Evolutionary conservation across 2,113 vertebrate genomes (phyloP).

Genomic region (Tamias sibiricus): DNA sequence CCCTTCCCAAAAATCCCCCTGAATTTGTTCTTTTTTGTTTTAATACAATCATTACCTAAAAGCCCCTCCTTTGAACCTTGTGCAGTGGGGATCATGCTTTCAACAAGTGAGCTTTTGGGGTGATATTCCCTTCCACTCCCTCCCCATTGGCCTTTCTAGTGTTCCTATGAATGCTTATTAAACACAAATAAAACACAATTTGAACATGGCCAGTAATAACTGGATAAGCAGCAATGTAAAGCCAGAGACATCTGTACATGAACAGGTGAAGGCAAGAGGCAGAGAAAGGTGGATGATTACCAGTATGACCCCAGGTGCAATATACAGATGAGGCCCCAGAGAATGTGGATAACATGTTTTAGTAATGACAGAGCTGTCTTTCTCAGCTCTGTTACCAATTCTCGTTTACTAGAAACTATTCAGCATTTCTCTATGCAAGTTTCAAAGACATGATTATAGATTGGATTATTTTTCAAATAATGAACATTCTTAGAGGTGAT

Average conservation of each 20-base stretch:
- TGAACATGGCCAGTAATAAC: background rate
- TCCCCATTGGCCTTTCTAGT: too few species aligned
- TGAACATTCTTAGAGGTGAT: background rate
- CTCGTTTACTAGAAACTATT: background rate
- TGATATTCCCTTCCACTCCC: too few species aligned
- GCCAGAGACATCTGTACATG: background rate
- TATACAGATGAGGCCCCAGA: too few species aligned
- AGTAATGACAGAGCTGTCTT: background rate
- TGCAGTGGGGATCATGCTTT: too few species aligned
- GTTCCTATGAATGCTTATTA: too few species aligned
- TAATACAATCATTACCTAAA: too few species aligned
- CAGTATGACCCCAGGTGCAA: accelerated
- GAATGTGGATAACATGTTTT: accelerated
- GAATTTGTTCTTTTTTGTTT: too few species aligned
- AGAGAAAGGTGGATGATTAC: background rate
- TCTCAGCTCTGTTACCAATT: background rate
- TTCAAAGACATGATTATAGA: background rate
- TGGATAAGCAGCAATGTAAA: background rate
- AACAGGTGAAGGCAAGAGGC: background rate
- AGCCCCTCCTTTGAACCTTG: too few species aligned
- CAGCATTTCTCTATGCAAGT: background rate
- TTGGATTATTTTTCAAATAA: background rate
- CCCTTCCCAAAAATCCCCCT: too few species aligned
- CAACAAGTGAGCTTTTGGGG: too few species aligned
- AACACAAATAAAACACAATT: background rate